phyloP scores from a whole-genome alignment of 2,888 invertebrate species.

The Macrosiphum euphorbiae region DNA sequence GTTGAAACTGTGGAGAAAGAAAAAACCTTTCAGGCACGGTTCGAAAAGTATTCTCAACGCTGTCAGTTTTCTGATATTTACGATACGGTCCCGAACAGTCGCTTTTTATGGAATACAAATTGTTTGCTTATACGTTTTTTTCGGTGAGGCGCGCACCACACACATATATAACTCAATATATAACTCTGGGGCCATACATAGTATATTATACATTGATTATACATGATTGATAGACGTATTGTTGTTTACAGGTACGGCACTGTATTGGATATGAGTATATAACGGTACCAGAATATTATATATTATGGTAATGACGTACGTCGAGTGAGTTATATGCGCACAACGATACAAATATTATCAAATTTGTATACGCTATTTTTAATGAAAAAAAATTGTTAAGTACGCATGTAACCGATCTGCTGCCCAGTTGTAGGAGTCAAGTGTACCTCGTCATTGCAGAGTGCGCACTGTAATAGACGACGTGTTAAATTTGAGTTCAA shows the following conservation, averaged over 20 bases:
- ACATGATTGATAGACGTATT: constrained; percentile 17
- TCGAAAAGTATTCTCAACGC: neutral
- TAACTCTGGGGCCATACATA: neutral
- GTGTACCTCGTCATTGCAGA: neutral
- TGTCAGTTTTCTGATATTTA: constrained; percentile 49
- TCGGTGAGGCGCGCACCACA: neutral
- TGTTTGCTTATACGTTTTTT: constrained; percentile 38
- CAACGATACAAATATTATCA: neutral
- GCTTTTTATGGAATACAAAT: constrained; percentile 44
- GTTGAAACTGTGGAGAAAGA: neutral
- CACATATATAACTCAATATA: neutral
- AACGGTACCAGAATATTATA: neutral
- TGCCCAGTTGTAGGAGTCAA: neutral
- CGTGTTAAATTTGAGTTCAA: neutral
- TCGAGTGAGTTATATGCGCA: neutral
- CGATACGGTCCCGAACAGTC: constrained; percentile 25
- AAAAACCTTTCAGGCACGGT: constrained; percentile 17
- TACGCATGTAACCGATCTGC: neutral
- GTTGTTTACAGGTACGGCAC: neutral
- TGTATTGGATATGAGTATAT: neutral
- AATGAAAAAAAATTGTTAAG: neutral
- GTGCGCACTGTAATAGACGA: neutral
- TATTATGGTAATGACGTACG: neutral
- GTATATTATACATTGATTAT: neutral
- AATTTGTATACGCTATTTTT: neutral